Base-by-base conservation (phyloP, 1,140 invertebrate genomes). In the Drosophila kohkoa region DNA sequence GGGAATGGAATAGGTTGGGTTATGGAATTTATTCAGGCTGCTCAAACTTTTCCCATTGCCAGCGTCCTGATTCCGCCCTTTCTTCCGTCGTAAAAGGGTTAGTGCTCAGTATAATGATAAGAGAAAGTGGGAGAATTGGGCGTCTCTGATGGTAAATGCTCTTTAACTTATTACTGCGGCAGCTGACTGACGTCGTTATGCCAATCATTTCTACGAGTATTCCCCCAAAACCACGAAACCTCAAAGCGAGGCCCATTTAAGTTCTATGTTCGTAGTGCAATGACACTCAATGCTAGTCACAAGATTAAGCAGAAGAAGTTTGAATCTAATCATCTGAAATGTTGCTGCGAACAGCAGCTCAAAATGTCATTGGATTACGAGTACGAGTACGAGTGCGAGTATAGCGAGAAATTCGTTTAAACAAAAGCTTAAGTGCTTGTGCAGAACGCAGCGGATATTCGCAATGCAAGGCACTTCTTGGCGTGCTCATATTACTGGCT, bases 11-110 rank as follows among this genome's bases (percentile, higher is more conserved):
- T 43, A 64, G 71, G 57, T 75, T 77, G 73, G 64, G 69, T 77
- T 63, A 73, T 69, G 69, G 65, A 77, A 77, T 77, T 80, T 80
- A 77, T 80, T 75, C 77, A 79, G 74, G 38, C 58, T 64, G 72
- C 20, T 35, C 28, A 80, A 80, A 80, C 60, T 77, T 80, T 65
- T 59, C 58, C 77, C 65, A 64, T 65, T 57, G 72, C 64, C 55
- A 60, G 62, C 51, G 59, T 76, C 68, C 65, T 54, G 60, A 45
- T 62, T 15, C 8, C 16, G 8, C 25, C 25, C 25, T 30, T 54
- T 25, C 20, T 30, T 6, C 52, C 10, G 45, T 48, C 7, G 13
- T 63, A 35, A 49, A 25, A 20, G 25, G 49, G 59, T 60, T 55
- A 66, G 16, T 58, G 16, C 32, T 68, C 20, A 69, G 51, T n/a